These are phyloP conservation scores for Enhydra lutris DNA, from an alignment of 2,113 vertebrate species.

Conservation along the genomic window DNA sequence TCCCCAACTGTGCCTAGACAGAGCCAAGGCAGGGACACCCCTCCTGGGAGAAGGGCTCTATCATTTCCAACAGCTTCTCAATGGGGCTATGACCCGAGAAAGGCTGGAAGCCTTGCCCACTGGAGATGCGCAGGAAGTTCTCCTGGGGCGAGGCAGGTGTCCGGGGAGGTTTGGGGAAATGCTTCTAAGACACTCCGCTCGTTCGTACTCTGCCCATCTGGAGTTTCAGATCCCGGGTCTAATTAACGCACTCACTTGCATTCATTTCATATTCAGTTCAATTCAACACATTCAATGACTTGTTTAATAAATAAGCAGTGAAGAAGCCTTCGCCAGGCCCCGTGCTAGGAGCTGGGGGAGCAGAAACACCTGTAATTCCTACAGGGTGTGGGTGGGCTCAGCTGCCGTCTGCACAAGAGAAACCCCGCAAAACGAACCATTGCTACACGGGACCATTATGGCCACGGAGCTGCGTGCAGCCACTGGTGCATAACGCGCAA, in stretches of 20 bases:
- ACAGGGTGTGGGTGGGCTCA: no score
- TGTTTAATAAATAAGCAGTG: neutral
- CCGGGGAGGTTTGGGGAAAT: neutral
- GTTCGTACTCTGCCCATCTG: neutral
- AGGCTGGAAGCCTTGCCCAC: fast-evolving
- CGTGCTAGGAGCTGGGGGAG: neutral
- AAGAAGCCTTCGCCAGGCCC: neutral
- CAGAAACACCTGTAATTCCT: neutral
- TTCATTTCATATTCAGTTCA: neutral
- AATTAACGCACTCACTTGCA: neutral
- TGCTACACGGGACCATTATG: fast-evolving
- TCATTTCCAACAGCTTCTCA: neutral
- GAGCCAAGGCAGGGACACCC: fast-evolving
- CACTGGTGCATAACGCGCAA: fast-evolving
- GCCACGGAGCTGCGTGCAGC: fast-evolving
- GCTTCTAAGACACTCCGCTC: neutral
- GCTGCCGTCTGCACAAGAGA: fast-evolving
- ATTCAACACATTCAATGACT: neutral
- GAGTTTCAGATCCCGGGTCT: neutral
- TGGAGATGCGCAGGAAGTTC: fast-evolving
- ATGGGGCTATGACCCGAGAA: neutral
- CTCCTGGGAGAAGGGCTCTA: neutral
- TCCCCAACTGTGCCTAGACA: neutral
- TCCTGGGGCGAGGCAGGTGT: neutral
- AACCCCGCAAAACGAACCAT: neutral